These are phyloP conservation scores for Exephanes ischioxanthus DNA, from an alignment of 2,888 invertebrate species.

Conservation along the genomic window DNA sequence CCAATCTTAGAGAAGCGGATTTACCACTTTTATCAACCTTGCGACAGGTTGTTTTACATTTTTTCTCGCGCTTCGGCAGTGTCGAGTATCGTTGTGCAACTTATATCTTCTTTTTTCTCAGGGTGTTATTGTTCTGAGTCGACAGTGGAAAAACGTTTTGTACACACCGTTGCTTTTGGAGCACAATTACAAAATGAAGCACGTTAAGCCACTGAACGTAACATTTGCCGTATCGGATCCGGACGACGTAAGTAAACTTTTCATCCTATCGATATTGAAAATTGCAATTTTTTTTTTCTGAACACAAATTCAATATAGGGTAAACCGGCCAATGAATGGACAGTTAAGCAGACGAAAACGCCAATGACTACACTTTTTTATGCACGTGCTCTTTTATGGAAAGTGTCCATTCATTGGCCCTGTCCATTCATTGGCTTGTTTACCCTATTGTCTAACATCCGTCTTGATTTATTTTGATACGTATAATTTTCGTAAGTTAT, in stretches of 20 bases:
- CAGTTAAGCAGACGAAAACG: too few species aligned
- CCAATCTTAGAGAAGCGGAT: slow-evolving; percentile 92
- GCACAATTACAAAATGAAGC: slow-evolving; percentile 94
- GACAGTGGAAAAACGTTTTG: slow-evolving; percentile 98
- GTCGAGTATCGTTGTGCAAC: neutral
- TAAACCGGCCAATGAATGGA: too few species aligned
- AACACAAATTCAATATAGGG: neutral
- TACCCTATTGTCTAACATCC: neutral
- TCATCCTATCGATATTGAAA: slow-evolving; percentile 50
- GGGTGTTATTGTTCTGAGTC: slow-evolving; percentile 97
- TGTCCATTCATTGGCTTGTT: too few species aligned
- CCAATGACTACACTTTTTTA: too few species aligned
- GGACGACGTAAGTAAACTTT: slow-evolving; percentile 88
- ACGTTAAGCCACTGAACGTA: slow-evolving; percentile 93
- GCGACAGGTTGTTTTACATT: slow-evolving; percentile 89
- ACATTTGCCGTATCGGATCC: slow-evolving; percentile 94
- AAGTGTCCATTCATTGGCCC: too few species aligned
- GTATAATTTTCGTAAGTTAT: slow-evolving; percentile 53
- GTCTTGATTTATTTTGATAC: slow-evolving; percentile 31
- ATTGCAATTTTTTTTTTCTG: slow-evolving; percentile 36
- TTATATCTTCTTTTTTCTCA: slow-evolving; percentile 80
- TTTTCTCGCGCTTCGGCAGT: slow-evolving; percentile 3
- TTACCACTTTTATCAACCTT: slow-evolving; percentile 95
- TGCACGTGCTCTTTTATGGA: too few species aligned
- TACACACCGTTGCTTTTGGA: slow-evolving; percentile 96